phyloP scores from a whole-genome alignment of 2,888 invertebrate species.

The Pachymerium ferrugineum region DNA sequence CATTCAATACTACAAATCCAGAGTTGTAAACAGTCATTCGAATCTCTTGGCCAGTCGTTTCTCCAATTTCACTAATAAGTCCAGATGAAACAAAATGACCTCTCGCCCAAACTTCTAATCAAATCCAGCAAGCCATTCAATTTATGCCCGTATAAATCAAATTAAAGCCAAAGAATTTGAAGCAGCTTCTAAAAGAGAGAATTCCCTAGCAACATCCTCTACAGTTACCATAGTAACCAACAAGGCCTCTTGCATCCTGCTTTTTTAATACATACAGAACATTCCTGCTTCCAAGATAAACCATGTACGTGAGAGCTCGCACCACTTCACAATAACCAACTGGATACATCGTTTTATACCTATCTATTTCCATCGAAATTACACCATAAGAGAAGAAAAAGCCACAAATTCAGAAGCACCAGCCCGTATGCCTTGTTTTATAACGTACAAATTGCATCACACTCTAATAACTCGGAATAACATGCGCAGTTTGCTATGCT shows the following conservation, averaged over 20 bases:
- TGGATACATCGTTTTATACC: not conserved
- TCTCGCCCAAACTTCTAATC: no score
- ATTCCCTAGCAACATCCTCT: not conserved
- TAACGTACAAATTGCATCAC: no score
- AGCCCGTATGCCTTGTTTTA: no score
- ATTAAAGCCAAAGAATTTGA: not conserved
- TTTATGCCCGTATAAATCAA: not conserved
- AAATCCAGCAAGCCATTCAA: no score
- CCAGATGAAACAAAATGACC: no score
- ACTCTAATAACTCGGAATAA: no score
- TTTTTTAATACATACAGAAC: not conserved
- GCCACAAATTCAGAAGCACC: not conserved
- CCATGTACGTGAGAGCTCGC: not conserved
- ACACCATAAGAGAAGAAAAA: not conserved
- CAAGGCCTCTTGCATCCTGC: not conserved
- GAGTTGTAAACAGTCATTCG: no score
- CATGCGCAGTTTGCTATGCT: no score
- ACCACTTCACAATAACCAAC: not conserved
- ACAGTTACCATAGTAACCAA: not conserved
- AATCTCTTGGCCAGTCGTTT: no score
- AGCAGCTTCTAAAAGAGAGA: not conserved
- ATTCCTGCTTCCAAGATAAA: no score
- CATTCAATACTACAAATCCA: no score
- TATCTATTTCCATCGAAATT: conserved; percentile 9
- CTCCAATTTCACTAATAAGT: no score